These are phyloP conservation scores for Microhierax caerulescens DNA, from an alignment of 2,797 vertebrate species.

Conservation along the genomic window DNA sequence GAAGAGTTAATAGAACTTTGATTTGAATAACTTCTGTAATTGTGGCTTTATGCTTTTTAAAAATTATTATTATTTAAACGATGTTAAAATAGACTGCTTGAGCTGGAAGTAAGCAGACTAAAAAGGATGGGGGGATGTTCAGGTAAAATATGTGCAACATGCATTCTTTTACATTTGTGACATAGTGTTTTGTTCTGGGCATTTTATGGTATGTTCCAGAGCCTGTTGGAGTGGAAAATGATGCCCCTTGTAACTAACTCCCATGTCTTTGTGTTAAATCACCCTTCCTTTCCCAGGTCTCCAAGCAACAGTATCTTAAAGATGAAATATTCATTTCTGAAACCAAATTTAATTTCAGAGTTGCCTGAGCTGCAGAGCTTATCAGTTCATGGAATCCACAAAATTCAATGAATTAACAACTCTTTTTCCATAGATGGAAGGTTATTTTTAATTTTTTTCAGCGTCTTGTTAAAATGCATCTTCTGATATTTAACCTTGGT, in stretches of 20 bases:
- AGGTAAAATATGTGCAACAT: neutral
- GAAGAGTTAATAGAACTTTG: neutral
- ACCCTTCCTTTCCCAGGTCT: slow-evolving; percentile 72
- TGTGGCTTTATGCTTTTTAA: neutral
- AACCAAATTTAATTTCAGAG: slow-evolving; percentile 78
- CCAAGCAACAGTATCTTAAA: slow-evolving; percentile 79
- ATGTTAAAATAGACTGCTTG: neutral
- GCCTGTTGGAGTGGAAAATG: slow-evolving; percentile 27
- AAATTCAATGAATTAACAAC: slow-evolving; percentile 71
- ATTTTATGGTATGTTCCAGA: slow-evolving; percentile 54
- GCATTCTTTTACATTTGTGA: neutral
- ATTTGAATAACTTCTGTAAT: neutral
- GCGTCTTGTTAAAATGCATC: slow-evolving; percentile 59
- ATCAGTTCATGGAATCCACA: slow-evolving; percentile 73
- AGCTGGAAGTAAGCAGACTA: neutral
- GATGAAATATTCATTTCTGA: slow-evolving; percentile 81
- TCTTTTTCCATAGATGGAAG: slow-evolving; percentile 55
- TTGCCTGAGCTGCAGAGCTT: slow-evolving; percentile 71
- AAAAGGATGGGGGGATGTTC: neutral
- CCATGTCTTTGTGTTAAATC: slow-evolving; percentile 63
- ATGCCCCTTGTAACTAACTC: slow-evolving; percentile 44
- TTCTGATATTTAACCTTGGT: slow-evolving; percentile 65
- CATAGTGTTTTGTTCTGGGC: slow-evolving; percentile 22
- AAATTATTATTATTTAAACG: neutral
- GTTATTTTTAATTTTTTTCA: slow-evolving; percentile 4